Conservation (phyloP, 2,113 vertebrate species). For the Marmota monax region DNA sequence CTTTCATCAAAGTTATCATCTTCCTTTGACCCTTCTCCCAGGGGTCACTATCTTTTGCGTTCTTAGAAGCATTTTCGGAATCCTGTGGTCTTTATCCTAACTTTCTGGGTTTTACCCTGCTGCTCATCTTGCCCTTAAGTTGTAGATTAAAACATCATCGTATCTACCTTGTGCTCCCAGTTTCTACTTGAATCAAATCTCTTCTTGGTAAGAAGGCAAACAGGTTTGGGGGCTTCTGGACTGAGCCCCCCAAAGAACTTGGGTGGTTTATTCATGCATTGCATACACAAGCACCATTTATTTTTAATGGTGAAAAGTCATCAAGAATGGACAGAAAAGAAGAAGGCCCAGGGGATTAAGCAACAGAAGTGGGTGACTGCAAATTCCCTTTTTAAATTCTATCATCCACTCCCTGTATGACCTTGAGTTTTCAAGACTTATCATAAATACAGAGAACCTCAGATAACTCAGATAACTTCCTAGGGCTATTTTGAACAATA, state of each 20-base stretch:
- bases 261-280: neutral
- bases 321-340: neutral
- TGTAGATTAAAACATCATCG: neutral
- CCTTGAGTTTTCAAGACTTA: slow-evolving; percentile 65
- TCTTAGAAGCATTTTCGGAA: neutral
- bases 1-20: neutral
- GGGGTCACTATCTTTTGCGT: too few relatives aligned
- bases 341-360: neutral
- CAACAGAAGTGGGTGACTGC: neutral
- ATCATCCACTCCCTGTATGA: slow-evolving; percentile 1
- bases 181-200: neutral
- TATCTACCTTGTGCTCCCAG: neutral
- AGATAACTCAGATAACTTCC: slow-evolving; percentile 74
- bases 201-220: neutral
- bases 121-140: neutral
- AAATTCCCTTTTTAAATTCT: slow-evolving; percentile 39
- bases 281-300: neutral
- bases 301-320: neutral
- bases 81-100: neutral
- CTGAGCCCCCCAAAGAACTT: neutral
- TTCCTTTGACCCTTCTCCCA: neutral
- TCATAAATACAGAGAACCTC: slow-evolving; percentile 55
- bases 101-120: neutral
- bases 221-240: neutral
- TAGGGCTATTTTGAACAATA: slow-evolving; percentile 68